Evolutionary conservation across 2,888 invertebrate genomes (phyloP).

Genomic region (Clanis bilineata): DNA sequence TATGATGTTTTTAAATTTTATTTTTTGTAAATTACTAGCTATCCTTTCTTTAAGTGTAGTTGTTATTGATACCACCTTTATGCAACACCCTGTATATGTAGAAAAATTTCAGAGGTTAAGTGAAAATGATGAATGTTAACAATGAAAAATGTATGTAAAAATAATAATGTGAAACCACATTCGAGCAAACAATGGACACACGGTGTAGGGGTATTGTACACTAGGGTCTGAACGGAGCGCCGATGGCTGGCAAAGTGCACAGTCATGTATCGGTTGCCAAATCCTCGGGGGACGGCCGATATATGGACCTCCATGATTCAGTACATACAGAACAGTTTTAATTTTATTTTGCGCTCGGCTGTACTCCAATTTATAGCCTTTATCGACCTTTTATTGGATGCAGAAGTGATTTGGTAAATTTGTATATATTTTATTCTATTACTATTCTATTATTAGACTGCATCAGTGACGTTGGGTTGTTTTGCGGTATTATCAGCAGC

Average conservation of each 20-base stretch:
- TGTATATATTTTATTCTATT: neutral
- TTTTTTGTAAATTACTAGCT: too few relatives aligned
- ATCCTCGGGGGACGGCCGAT: constrained; percentile 63
- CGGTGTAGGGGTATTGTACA: constrained; percentile 17
- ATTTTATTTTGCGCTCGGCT: constrained; percentile 65
- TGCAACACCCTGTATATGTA: too few relatives aligned
- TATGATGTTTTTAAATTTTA: too few relatives aligned
- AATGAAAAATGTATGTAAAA: neutral
- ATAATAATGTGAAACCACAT: constrained; percentile 3
- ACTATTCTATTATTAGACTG: too few relatives aligned
- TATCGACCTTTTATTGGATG: constrained; percentile 57
- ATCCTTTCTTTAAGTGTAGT: too few relatives aligned
- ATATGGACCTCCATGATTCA: constrained; percentile 60
- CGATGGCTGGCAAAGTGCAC: constrained; percentile 65
- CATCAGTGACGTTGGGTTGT: too few relatives aligned
- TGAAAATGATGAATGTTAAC: neutral
- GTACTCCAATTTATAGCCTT: constrained; percentile 60
- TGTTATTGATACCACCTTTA: too few relatives aligned
- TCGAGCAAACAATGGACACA: constrained; percentile 19
- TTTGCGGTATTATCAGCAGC: too few relatives aligned
- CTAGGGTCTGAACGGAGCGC: constrained; percentile 38
- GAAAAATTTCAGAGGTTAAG: neutral
- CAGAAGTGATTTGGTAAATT: constrained; percentile 35
- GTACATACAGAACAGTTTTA: constrained; percentile 62
- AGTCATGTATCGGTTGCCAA: constrained; percentile 78